Evolutionary conservation across 2,113 vertebrate genomes (phyloP), one percentile per base, ranked within the genome.

Genomic region (Seriola dumerili): DNA sequence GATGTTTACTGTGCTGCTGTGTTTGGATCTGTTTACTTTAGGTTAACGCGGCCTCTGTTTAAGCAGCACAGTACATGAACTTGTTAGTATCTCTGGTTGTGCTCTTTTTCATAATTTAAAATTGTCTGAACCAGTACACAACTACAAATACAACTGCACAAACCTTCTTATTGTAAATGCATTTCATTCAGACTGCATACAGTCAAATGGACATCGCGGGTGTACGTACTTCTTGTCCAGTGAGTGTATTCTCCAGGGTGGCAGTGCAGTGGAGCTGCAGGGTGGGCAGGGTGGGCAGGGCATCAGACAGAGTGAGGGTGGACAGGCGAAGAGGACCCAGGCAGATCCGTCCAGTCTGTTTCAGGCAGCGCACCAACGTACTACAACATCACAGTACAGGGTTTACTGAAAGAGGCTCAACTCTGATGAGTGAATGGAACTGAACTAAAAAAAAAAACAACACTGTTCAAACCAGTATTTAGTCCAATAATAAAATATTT

Each of bases 271-370:
- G 97, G 0, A 99, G 84, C 93, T 99, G 98, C 61, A 99, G 93
- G 19, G 96, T 97, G 81, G 97, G 96, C 11, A 98, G 44, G 4
- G 97, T 97, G 1, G 98, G 98, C 67, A 99, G 85, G 5, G 95
- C 93, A 73, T 97, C 97, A 11, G 96, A 97, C 29, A 99, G 94
- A 0, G 96, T 97, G 71, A 99, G 92, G 0, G 97, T 99, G 58
- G 98, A 98, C 70, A 99, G 95, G 5, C 97, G 96, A 42, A 99
- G 90, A 0, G 98, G 97, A 59, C 97, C 98, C 82, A 99, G 77
- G 25, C 97, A 97, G 8, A 99, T 97, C 16, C 98, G 95, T 0
- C 97, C 97, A 0, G 97, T 99, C 87, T 99, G 98, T 80, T 99
- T 99, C 86, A 99, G 90, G 87, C 98, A 99, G 65, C 97, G 98